These are phyloP conservation scores for Ophthalmolycus amberensis DNA, from an alignment of 2,113 vertebrate genomes.

Conservation along the genomic window DNA sequence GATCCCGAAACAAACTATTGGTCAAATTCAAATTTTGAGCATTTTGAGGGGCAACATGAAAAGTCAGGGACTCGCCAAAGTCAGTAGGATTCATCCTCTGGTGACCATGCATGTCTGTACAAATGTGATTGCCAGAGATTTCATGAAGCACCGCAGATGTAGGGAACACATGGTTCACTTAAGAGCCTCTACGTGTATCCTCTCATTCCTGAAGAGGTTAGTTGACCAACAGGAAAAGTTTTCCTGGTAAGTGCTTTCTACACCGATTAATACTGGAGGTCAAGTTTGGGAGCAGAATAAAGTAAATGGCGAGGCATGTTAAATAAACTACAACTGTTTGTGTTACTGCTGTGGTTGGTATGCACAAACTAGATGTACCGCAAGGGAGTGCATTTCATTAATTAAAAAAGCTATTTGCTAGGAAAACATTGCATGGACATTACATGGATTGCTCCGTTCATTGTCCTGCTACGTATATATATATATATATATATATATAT, in stretches of 20 bases:
- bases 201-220: not conserved
- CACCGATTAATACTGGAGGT: not conserved
- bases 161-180: not conserved
- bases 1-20: not conserved
- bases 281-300: conserved; percentile 46
- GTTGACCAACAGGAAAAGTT: not conserved
- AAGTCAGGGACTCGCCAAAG: not conserved
- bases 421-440: not conserved
- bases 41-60: not conserved
- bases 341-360: conserved; percentile 20
- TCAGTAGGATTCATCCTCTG: not conserved
- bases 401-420: not conserved
- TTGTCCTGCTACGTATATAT: not conserved
- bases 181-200: not conserved
- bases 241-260: not conserved
- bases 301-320: conserved; percentile 47
- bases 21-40: not conserved
- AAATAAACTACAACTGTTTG: conserved; percentile 1
- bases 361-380: not conserved
- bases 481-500: not conserved
- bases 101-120: not conserved
- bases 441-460: not conserved
- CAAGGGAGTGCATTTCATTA: not conserved
- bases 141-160: not conserved
- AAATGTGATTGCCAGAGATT: not conserved